These are phyloP conservation scores for Pseudomyrmex concolor DNA, from an alignment of 1,140 invertebrate genomes.

Conservation along the genomic window DNA sequence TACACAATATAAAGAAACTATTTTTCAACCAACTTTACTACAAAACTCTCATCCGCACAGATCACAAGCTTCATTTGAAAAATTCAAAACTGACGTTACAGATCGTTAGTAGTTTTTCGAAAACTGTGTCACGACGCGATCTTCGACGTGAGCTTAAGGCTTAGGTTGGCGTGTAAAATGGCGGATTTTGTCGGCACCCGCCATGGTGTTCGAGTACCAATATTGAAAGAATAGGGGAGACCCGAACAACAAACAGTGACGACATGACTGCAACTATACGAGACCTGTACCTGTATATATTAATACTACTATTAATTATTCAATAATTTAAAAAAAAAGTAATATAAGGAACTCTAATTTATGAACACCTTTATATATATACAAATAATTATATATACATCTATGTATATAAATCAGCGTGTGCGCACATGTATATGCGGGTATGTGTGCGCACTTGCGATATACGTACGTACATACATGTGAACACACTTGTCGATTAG, in stretches of 20 bases:
- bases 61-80: neutral
- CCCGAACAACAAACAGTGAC: constrained; percentile 80
- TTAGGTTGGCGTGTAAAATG: constrained; percentile 65
- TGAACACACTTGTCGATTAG: constrained; percentile 73
- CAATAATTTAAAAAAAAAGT: constrained; percentile 81
- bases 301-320: constrained; percentile 84
- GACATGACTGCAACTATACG: constrained; percentile 86
- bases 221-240: constrained; percentile 62
- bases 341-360: constrained; percentile 81
- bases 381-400: constrained; percentile 60
- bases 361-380: constrained; percentile 76
- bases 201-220: constrained; percentile 69
- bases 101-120: neutral
- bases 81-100: neutral
- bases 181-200: constrained; percentile 84
- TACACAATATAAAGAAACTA: neutral
- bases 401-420: constrained; percentile 32
- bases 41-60: neutral
- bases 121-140: constrained; percentile 43
- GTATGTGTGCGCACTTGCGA: constrained; percentile 43
- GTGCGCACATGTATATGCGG: constrained; percentile 31
- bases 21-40: neutral
- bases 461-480: constrained; percentile 56
- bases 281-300: constrained; percentile 86
- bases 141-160: constrained; percentile 58